Conservation (phyloP, 2,888 invertebrate genomes). For the Sepioteuthis lessoniana region DNA sequence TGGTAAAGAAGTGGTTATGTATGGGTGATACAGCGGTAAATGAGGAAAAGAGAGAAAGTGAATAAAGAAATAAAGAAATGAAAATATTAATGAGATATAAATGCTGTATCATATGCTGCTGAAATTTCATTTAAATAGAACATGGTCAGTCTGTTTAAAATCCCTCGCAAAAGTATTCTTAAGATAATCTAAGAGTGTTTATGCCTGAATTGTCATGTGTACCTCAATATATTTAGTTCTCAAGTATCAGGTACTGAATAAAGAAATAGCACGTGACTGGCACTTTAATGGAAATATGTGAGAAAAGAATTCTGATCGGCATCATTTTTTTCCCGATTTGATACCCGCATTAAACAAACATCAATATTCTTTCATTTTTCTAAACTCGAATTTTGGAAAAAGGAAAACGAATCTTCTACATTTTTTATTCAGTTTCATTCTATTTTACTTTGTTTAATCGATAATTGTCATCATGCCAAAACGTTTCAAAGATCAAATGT, state of each 20-base stretch:
- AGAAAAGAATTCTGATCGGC: too few relatives aligned
- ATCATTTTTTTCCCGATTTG: background rate
- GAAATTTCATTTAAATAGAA: too few relatives aligned
- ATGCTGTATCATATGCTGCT: too few relatives aligned
- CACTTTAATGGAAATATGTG: background rate
- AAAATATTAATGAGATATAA: too few relatives aligned
- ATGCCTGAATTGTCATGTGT: too few relatives aligned
- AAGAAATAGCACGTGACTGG: background rate
- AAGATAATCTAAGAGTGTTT: too few relatives aligned
- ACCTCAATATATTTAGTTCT: background rate
- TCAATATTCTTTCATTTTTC: background rate
- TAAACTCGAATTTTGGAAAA: background rate
- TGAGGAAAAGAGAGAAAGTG: too few relatives aligned
- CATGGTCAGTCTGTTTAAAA: too few relatives aligned
- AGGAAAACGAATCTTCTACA: background rate
- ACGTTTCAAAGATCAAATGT: background rate
- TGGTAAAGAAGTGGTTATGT: too few relatives aligned
- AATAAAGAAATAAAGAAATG: too few relatives aligned
- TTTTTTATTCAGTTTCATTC: background rate
- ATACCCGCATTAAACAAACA: background rate
- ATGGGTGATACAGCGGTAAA: too few relatives aligned
- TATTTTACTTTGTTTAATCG: background rate
- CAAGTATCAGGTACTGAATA: background rate
- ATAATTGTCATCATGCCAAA: background rate
- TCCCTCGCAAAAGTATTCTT: too few relatives aligned